Evolutionary conservation across 2,797 vertebrate species (phyloP).

Genomic region (Brotula barbata): DNA sequence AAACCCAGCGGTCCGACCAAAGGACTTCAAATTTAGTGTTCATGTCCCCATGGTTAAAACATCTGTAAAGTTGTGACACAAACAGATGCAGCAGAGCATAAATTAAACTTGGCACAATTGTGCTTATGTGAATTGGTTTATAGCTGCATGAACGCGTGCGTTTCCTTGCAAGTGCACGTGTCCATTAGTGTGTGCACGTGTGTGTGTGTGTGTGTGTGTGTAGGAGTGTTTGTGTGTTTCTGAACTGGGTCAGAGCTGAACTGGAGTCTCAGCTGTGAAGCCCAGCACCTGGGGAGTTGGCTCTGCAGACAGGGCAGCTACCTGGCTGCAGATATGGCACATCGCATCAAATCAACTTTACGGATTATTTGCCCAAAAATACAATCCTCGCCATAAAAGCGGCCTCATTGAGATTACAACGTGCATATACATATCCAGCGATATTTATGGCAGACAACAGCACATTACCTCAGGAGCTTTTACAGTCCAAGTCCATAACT

Average conservation of each 20-base stretch:
- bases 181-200: background rate
- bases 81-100: constrained; percentile 61
- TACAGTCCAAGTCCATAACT: constrained; percentile 72
- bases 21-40: constrained; percentile 63
- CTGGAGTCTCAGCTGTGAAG: constrained; percentile 63
- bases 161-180: constrained; percentile 6
- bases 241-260: constrained; percentile 50
- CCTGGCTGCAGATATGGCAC: constrained; percentile 61
- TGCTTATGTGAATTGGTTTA: constrained; percentile 25
- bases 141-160: constrained; percentile 20
- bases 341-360: constrained; percentile 62
- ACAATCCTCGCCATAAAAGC: constrained; percentile 41
- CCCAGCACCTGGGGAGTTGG: constrained; percentile 44
- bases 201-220: background rate
- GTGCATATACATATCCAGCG: constrained; percentile 43
- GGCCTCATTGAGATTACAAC: constrained; percentile 50
- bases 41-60: constrained; percentile 64
- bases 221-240: background rate
- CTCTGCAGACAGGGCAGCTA: constrained; percentile 50
- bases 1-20: constrained; percentile 70
- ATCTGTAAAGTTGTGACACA: constrained; percentile 66
- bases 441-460: constrained; percentile 61
- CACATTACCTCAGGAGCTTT: constrained; percentile 61
- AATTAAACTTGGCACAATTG: constrained; percentile 52
- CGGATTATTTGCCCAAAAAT: constrained; percentile 57